Base-by-base conservation (phyloP, 2,113 vertebrate species). In the Microtus pennsylvanicus region DNA sequence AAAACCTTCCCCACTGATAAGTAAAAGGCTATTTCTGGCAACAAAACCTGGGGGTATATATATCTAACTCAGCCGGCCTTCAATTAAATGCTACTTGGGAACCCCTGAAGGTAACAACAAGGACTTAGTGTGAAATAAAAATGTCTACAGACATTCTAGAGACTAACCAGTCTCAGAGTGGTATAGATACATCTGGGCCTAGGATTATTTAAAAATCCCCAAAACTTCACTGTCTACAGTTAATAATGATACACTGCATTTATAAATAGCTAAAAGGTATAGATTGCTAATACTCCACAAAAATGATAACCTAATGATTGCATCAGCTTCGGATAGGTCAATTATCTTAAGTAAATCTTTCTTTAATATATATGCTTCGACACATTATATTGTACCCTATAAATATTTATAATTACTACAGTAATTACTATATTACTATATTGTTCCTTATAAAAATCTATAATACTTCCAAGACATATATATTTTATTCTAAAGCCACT, bases 1-100 rank as follows among this genome's bases (percentile, higher is more conserved):
- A 96, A 97, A 94, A 45, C 92, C 77, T 97, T 97, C 47, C 94
- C 92, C 58, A 91, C 90, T 96, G 94, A 96, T 97, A 98, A 97
- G 92, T 89, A 94, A 97, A 90, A 93, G 61, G 83, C 94, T 96
- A 96, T 96, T 96, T 93, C 93, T 96, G 87, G 76, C 88, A 96
- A 98, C 83, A 93, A 96, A 97, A 47, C 80, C 80, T 86, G 38
- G 70, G 94, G 28, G 70, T 87, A 82, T 95, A 76, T 58, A 58
- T 87, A 88, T 94, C 69, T 93, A 95, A 95, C 83, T 93, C 91
- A 86, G 87, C 63, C 50, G 70, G 90, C 21, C 77, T 95, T 97
- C 91, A 97, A 92, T 95, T 95, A 97, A 96, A 92, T 92, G 87
- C 35, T 94, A 93, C 70, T 88, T 90, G 93, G 45, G 83, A 97